Conservation (phyloP, 2,113 vertebrate species). For the Callochromis pleurospilus region DNA sequence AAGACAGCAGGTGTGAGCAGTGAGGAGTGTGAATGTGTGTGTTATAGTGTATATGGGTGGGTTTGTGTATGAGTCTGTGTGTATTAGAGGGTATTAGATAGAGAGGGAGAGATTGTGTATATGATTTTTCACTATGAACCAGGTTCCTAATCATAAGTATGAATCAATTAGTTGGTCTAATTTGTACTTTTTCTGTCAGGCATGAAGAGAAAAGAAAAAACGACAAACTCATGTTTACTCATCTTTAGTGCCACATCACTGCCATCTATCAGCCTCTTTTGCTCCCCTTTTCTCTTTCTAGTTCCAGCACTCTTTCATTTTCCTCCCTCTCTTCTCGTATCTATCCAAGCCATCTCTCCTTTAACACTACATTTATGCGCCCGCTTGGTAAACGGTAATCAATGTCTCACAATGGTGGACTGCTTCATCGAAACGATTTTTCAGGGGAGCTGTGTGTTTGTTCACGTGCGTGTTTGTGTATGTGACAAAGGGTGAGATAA, state of each 20-base stretch:
- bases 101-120: rapidly evolving
- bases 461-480: not conserved
- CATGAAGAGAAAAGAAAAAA: not conserved
- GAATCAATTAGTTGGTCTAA: conserved; percentile 56
- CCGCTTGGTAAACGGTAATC: conserved; percentile 73
- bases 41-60: not conserved
- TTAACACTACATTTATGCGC: conserved; percentile 59
- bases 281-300: not conserved
- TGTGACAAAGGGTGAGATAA: not conserved
- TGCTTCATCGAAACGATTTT: conserved; percentile 64
- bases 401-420: conserved; percentile 61
- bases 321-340: not conserved
- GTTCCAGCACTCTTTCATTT: not conserved
- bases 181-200: conserved; percentile 7
- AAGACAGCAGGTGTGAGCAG: conserved; percentile 43
- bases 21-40: conserved; percentile 1
- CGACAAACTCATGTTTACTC: conserved; percentile 11
- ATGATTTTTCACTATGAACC: not conserved
- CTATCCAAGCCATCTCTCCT: conserved; percentile 29
- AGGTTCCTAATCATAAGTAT: conserved; percentile 3
- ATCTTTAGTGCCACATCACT: conserved; percentile 43
- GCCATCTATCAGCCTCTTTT: conserved; percentile 34
- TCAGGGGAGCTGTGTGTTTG: not conserved
- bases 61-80: not conserved
- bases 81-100: not conserved